These are phyloP conservation scores for Wasmannia auropunctata DNA, from an alignment of 1,140 invertebrate species.

Conservation along the genomic window DNA sequence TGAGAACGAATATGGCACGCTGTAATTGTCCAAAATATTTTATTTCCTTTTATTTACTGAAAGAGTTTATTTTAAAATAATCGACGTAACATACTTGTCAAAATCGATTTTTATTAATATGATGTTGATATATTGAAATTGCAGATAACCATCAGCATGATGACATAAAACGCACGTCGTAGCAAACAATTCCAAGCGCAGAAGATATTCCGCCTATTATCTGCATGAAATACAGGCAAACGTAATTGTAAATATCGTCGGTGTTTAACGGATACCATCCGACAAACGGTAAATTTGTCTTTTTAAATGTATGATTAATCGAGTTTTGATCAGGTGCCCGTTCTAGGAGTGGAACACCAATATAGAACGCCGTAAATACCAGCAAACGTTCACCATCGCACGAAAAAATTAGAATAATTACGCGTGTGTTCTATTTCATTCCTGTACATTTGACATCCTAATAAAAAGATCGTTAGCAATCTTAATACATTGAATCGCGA, in stretches of 20 bases:
- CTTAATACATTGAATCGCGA: neutral
- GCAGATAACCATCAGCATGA: conserved; percentile 65
- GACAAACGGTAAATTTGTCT: conserved; percentile 64
- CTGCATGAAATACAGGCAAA: conserved; percentile 61
- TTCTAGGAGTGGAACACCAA: conserved; percentile 61
- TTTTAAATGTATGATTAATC: conserved; percentile 21
- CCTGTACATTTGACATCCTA: neutral
- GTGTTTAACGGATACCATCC: conserved; percentile 65
- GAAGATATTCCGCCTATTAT: conserved; percentile 60
- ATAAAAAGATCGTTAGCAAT: neutral
- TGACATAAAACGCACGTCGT: conserved; percentile 68
- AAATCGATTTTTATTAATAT: conserved; percentile 31
- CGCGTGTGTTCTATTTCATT: conserved; percentile 13
- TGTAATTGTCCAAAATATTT: conserved; percentile 18
- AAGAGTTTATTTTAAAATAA: neutral
- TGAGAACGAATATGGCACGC: neutral
- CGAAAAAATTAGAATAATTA: conserved; percentile 37
- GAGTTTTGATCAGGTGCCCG: conserved; percentile 33
- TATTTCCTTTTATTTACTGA: neutral
- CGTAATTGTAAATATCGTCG: conserved; percentile 53
- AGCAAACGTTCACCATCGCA: conserved; percentile 46
- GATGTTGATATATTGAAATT: conserved; percentile 67
- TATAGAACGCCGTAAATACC: conserved; percentile 64
- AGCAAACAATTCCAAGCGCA: conserved; percentile 61
- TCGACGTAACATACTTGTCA: neutral